Evolutionary conservation across 2,888 invertebrate species (phyloP).

Genomic region (Scaptomyza polygonia): DNA sequence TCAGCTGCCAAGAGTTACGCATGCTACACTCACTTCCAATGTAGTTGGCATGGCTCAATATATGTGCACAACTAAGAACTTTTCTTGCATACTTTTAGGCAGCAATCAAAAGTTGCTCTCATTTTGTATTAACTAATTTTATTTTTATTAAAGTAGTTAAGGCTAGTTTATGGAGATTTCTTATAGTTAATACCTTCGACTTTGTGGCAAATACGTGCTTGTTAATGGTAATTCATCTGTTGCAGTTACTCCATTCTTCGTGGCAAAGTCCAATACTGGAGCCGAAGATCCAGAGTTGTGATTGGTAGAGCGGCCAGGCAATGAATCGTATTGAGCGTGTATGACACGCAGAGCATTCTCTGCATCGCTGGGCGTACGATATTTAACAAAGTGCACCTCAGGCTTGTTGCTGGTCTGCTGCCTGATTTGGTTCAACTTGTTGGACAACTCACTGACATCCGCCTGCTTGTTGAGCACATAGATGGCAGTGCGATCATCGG

Average conservation of each 20-base stretch:
- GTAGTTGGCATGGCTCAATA: not conserved
- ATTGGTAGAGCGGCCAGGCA: slow-evolving; percentile 70
- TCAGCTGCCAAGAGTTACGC: not conserved
- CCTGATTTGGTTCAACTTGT: slow-evolving; percentile 69
- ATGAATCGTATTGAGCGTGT: slow-evolving; percentile 78
- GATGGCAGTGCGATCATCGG: slow-evolving; percentile 80
- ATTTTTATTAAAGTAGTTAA: slow-evolving; percentile 34
- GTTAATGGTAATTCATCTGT: slow-evolving; percentile 47
- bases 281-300: slow-evolving; percentile 71
- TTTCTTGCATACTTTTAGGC: slow-evolving; percentile 39
- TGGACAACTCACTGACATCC: slow-evolving; percentile 72
- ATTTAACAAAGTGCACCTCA: slow-evolving; percentile 82
- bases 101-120: not conserved
- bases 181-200: slow-evolving; percentile 66
- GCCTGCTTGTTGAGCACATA: slow-evolving; percentile 81
- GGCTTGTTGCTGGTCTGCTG: slow-evolving; percentile 67
- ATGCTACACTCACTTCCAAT: slow-evolving; percentile 23
- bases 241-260: slow-evolving; percentile 41
- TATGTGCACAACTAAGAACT: not conserved
- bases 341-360: slow-evolving; percentile 80
- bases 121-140: slow-evolving; percentile 29
- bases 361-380: slow-evolving; percentile 81
- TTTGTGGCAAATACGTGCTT: slow-evolving; percentile 72
- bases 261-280: slow-evolving; percentile 75
- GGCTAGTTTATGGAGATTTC: slow-evolving; percentile 10